Base-by-base conservation (phyloP, 2,113 vertebrate species). In the Patagioenas fasciata region DNA sequence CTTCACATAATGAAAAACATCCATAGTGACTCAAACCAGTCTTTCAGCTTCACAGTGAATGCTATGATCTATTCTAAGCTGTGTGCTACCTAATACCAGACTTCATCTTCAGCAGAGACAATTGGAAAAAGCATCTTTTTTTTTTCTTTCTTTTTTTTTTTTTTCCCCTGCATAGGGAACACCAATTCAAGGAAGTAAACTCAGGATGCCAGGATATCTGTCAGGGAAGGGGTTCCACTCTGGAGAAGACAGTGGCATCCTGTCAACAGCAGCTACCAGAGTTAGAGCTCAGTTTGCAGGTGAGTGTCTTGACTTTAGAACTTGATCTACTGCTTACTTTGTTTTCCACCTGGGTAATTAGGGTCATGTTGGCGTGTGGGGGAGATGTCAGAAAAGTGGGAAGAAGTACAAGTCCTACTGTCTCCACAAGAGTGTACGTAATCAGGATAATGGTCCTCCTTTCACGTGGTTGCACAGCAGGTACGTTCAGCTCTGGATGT, bases 141-240 rank as follows among this genome's bases (percentile, higher is more conserved):
- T 29, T 9, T 51, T 81, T 42, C 64, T 73, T 83, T 48, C 44
- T 29, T 11, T 51, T 81, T 23, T 44, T 73, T 92, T 56, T 70
- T 77, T n/a, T n/a, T n/a, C n/a, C n/a, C n/a, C 77, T 54, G 75
- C 64, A 28, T 94, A 99, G 99, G 98, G 97, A 83, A 99, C 99
- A 16, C 98, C 99, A 1, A 99, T 99, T 91, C 99, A 99, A 96
- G 99, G 99, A 95, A 99, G 99, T 97, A 99, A 99, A 96, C 98
- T 99, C 48, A 98, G 99, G 75, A 98, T 99, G 86, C 99, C 99
- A 36, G 99, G 99, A 17, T 99, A 99, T 85, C 96, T 99, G 18
- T 99, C 99, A 42, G 99, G 99, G 56, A 99, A 99, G 96, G 98
- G 99, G 40, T 99, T 99, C 95, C 99, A 99, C 95, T 99, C 98